These are phyloP conservation scores for Paramormyrops kingsleyae DNA, from an alignment of 2,113 vertebrate species.

Conservation along the genomic window DNA sequence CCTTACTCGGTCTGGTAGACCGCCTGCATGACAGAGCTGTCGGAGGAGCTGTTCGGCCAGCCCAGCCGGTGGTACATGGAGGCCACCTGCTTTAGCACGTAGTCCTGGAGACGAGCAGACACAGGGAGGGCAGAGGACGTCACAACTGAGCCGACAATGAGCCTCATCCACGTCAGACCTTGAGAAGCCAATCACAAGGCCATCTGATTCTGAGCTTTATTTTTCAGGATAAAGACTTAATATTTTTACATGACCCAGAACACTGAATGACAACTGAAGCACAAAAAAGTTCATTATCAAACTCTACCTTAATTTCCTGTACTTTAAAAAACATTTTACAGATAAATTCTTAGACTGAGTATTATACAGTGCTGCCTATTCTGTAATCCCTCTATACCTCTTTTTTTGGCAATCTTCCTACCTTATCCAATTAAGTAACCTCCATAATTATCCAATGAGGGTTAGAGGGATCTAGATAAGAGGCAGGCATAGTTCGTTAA, in stretches of 20 bases:
- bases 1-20: conserved; percentile 88
- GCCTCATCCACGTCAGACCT: background rate
- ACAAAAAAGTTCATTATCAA: background rate
- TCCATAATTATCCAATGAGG: background rate
- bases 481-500: background rate
- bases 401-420: background rate
- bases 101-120: conserved; percentile 64
- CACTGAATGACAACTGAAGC: background rate
- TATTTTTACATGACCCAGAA: background rate
- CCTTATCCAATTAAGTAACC: background rate
- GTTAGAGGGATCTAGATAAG: background rate
- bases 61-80: conserved; percentile 86
- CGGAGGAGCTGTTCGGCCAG: conserved; percentile 76
- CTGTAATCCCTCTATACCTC: background rate
- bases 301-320: background rate
- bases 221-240: background rate
- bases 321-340: background rate
- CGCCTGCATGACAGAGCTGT: conserved; percentile 75
- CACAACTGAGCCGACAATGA: background rate
- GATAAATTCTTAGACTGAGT: background rate
- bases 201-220: background rate
- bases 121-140: background rate
- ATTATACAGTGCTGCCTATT: background rate
- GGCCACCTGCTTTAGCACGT: conserved; percentile 88
- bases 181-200: background rate